phyloP scores from a whole-genome alignment of 1,140 invertebrate genomes.

The Caerostris extrusa region DNA sequence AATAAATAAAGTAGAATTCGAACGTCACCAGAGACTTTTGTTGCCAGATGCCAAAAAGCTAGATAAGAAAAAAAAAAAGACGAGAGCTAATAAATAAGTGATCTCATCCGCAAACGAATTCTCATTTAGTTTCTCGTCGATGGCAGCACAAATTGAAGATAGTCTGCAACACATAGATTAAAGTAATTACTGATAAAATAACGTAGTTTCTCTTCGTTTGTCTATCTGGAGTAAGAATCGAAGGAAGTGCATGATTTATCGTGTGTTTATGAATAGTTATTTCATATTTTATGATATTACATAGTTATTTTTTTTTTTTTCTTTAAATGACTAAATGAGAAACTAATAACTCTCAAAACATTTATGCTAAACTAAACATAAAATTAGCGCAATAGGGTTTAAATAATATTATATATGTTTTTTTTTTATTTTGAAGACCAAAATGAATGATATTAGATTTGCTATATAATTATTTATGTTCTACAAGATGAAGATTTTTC shows the following conservation, averaged over 20 bases:
- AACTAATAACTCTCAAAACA: background rate
- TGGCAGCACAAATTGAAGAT: constrained; percentile 42
- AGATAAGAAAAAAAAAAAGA: background rate
- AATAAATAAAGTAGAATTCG: background rate
- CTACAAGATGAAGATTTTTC: background rate
- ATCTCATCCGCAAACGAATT: constrained; percentile 49
- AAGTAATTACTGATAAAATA: constrained; percentile 68
- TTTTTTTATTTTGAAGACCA: background rate
- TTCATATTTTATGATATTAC: background rate
- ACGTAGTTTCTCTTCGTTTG: background rate
- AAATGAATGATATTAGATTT: background rate
- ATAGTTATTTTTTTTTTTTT: background rate
- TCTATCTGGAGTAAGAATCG: constrained; percentile 31
- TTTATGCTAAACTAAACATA: background rate
- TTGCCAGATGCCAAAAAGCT: constrained; percentile 61
- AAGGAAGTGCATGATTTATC: constrained; percentile 23
- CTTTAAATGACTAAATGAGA: background rate
- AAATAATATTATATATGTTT: background rate
- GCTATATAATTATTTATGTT: background rate
- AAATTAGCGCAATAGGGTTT: background rate
- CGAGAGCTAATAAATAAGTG: constrained; percentile 64
- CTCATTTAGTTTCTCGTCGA: constrained; percentile 44
- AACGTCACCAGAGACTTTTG: constrained; percentile 20
- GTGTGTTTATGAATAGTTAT: background rate
- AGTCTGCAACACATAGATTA: constrained; percentile 55